Evolutionary conservation across 1,140 invertebrate species (phyloP).

Genomic region (Tetranychus urticae): DNA sequence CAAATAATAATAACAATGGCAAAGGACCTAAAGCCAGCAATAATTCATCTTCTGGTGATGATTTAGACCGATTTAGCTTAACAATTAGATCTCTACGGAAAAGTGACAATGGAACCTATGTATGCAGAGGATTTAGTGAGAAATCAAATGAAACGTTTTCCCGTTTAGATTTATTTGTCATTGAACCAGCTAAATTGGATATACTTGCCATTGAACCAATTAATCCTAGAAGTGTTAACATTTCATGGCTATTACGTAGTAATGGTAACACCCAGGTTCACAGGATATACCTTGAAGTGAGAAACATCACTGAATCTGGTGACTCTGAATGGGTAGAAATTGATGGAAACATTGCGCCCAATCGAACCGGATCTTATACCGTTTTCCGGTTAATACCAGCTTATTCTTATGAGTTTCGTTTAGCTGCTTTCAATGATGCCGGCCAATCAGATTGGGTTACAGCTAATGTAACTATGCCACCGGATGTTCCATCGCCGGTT

Average conservation of each 20-base stretch:
- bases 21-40: too few species aligned
- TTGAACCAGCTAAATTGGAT: too few species aligned
- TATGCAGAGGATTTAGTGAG: too few species aligned
- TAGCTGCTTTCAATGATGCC: slow-evolving; percentile 13
- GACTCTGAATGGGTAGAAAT: slow-evolving; percentile 9
- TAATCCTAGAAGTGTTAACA: neutral
- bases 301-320: neutral
- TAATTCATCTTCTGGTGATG: too few species aligned
- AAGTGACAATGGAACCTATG: too few species aligned
- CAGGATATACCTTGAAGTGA: neutral
- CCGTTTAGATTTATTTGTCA: too few species aligned
- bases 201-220: neutral
- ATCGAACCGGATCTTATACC: slow-evolving; percentile 8
- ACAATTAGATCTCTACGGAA: too few species aligned
- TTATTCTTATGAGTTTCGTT: slow-evolving; percentile 14
- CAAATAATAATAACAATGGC: too few species aligned
- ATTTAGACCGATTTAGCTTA: too few species aligned
- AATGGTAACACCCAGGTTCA: neutral
- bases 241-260: neutral
- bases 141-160: too few species aligned
- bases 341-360: slow-evolving; percentile 8
- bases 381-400: slow-evolving; percentile 11
- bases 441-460: slow-evolving; percentile 4
- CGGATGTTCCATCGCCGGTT: slow-evolving; percentile 13
- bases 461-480: neutral